phyloP scores from a whole-genome alignment of 1,140 invertebrate species.

The Cecropterus lyciades region DNA sequence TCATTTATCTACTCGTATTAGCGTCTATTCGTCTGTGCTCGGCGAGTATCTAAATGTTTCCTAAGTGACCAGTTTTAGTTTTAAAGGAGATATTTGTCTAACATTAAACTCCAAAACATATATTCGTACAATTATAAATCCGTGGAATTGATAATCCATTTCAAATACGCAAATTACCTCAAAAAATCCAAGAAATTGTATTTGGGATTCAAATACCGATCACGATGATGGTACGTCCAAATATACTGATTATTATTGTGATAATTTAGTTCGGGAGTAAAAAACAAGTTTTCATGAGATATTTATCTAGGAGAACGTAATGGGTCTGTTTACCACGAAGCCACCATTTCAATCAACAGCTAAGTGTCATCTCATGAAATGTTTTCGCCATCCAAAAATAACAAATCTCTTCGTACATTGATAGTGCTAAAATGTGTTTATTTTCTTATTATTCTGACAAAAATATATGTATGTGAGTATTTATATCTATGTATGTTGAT shows the following conservation, averaged over 20 bases:
- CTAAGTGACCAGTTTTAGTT: too few species aligned
- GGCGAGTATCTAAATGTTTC: not conserved
- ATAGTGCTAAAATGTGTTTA: not conserved
- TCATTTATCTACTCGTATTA: too few species aligned
- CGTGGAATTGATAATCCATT: too few species aligned
- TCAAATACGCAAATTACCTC: not conserved
- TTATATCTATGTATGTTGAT: too few species aligned
- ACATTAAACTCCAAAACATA: too few species aligned
- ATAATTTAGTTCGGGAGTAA: not conserved
- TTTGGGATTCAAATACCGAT: too few species aligned
- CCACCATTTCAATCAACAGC: not conserved
- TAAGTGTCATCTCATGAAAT: slow-evolving; percentile 6
- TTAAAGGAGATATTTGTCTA: too few species aligned
- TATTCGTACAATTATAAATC: too few species aligned
- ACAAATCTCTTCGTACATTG: not conserved
- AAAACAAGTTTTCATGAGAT: not conserved
- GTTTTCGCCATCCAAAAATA: slow-evolving; percentile 11
- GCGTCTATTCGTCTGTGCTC: too few species aligned
- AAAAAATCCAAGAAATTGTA: too few species aligned
- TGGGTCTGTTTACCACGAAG: slow-evolving; percentile 5
- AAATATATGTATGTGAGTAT: too few species aligned
- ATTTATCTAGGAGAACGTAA: slow-evolving; percentile 4
- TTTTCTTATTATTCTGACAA: not conserved
- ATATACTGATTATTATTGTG: not conserved
- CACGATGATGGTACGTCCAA: too few species aligned